These are phyloP conservation scores for Apomyelois bistriatella DNA, from an alignment of 2,888 invertebrate species.

Conservation along the genomic window DNA sequence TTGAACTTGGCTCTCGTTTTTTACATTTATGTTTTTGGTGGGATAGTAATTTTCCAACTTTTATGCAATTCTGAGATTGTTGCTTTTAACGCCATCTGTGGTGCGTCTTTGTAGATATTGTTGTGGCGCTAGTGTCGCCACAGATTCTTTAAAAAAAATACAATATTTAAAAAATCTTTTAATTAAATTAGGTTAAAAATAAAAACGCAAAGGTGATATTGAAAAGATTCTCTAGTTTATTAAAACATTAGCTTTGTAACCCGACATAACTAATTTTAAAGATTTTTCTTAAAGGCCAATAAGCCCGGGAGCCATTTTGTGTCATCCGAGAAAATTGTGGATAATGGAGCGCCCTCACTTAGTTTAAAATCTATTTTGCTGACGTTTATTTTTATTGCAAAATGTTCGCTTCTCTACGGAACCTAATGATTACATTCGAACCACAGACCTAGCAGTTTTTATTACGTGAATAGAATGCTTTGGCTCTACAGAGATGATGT, in stretches of 20 bases:
- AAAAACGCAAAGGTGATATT: too few relatives aligned
- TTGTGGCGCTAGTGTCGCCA: too few relatives aligned
- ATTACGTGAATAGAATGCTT: background rate
- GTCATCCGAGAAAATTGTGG: constrained; percentile 31
- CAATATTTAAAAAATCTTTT: too few relatives aligned
- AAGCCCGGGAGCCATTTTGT: constrained; percentile 24
- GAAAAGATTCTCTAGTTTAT: background rate
- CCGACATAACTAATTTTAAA: constrained; percentile 30
- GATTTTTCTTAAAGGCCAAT: constrained; percentile 26
- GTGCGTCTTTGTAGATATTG: too few relatives aligned
- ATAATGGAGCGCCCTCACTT: constrained; percentile 26
- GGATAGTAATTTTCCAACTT: too few relatives aligned
- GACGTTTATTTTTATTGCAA: constrained; percentile 4
- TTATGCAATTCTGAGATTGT: too few relatives aligned
- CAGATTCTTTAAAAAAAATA: too few relatives aligned
- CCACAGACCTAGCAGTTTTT: background rate
- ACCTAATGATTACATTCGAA: background rate
- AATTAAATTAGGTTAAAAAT: too few relatives aligned
- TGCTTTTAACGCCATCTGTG: too few relatives aligned
- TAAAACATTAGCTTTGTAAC: constrained; percentile 17
- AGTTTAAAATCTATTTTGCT: constrained; percentile 21
- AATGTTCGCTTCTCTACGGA: background rate
- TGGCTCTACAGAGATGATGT: too few relatives aligned
- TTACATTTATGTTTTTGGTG: too few relatives aligned
- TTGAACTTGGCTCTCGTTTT: too few relatives aligned